A percentile compares a stretch with the other conserved stretches of the same genome.
These are phyloP conservation scores for Akabosia matsudoensis DNA, from an alignment of 1,140 invertebrate genomes.

Conservation along the genomic window DNA sequence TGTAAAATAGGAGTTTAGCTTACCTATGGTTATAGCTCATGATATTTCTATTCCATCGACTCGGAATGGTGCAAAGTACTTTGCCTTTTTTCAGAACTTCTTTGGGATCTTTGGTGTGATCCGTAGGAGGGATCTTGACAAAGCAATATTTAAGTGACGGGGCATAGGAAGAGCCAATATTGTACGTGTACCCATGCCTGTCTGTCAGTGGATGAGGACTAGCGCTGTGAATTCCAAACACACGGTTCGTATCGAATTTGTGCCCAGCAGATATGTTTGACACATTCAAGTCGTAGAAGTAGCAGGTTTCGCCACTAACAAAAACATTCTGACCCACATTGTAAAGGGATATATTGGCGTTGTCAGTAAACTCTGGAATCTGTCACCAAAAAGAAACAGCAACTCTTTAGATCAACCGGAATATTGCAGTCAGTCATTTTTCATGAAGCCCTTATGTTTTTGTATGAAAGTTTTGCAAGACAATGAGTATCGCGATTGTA, in stretches of 20 bases:
- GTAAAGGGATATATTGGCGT: slow-evolving; percentile 50
- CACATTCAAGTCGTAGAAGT: slow-evolving; percentile 28
- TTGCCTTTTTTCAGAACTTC: slow-evolving; percentile 47
- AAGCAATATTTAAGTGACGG: slow-evolving; percentile 6
- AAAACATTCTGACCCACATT: slow-evolving; percentile 51
- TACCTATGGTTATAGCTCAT: slow-evolving; percentile 55
- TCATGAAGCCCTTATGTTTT: too few relatives aligned
- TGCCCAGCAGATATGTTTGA: slow-evolving; percentile 14
- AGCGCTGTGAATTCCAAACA: slow-evolving; percentile 26
- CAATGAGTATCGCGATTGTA: too few relatives aligned
- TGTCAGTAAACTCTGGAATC: slow-evolving; percentile 52
- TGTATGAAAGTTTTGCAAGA: too few relatives aligned
- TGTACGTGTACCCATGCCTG: slow-evolving; percentile 38
- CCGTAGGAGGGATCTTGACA: slow-evolving; percentile 37
- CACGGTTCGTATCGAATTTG: slow-evolving; percentile 32
- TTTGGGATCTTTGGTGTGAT: slow-evolving; percentile 18
- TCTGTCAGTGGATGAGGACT: slow-evolving; percentile 19
- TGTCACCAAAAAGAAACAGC: slow-evolving; percentile 23
- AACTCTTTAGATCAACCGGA: slow-evolving; percentile 20
- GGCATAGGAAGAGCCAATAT: slow-evolving; percentile 37
- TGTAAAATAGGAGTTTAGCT: neutral
- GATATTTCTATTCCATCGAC: slow-evolving; percentile 49
- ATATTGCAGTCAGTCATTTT: neutral
- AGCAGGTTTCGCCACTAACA: slow-evolving; percentile 43
- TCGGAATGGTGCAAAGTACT: slow-evolving; percentile 50